Conservation (phyloP, 2,797 vertebrate genomes). For the Champsocephalus esox region DNA sequence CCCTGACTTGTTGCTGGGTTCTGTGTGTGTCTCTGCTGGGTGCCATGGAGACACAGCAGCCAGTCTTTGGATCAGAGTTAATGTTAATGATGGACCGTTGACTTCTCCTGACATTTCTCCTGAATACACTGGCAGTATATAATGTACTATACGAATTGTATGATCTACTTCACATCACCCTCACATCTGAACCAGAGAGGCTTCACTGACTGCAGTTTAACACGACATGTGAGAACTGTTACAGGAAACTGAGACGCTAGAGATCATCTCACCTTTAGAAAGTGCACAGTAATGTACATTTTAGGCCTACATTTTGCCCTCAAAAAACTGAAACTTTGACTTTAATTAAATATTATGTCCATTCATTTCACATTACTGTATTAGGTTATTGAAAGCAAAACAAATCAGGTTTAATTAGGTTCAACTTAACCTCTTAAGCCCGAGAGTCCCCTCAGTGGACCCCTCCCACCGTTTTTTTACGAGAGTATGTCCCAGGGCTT, state of each 20-base stretch:
- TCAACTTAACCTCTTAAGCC: too few species aligned
- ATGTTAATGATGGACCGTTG: slow-evolving; percentile 55
- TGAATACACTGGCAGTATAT: slow-evolving; percentile 40
- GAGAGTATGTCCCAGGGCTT: too few species aligned
- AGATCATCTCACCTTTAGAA: slow-evolving; percentile 2
- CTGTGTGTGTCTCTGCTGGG: slow-evolving; percentile 41
- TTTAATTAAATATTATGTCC: too few species aligned
- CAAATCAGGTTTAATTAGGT: too few species aligned
- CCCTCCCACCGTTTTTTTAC: too few species aligned
- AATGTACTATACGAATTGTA: slow-evolving; percentile 23
- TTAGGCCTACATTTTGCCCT: background rate
- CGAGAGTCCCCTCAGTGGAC: too few species aligned
- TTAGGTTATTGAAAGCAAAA: too few species aligned
- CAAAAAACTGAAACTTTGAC: too few species aligned
- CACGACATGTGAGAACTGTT: background rate
- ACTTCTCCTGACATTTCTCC: slow-evolving; percentile 54
- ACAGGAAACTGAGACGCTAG: background rate
- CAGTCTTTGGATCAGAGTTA: slow-evolving; percentile 51
- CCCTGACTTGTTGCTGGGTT: slow-evolving; percentile 54
- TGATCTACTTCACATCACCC: slow-evolving; percentile 34
- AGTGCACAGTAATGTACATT: slow-evolving; percentile 16
- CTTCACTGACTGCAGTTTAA: slow-evolving; percentile 2
- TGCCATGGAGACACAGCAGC: slow-evolving; percentile 41
- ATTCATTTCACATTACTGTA: too few species aligned
- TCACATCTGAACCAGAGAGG: slow-evolving; percentile 22